These are phyloP conservation scores for Turritopsis dohrnii DNA, from an alignment of 30 jellyfish, hydroid and myxozoan species.

Conservation along the genomic window DNA sequence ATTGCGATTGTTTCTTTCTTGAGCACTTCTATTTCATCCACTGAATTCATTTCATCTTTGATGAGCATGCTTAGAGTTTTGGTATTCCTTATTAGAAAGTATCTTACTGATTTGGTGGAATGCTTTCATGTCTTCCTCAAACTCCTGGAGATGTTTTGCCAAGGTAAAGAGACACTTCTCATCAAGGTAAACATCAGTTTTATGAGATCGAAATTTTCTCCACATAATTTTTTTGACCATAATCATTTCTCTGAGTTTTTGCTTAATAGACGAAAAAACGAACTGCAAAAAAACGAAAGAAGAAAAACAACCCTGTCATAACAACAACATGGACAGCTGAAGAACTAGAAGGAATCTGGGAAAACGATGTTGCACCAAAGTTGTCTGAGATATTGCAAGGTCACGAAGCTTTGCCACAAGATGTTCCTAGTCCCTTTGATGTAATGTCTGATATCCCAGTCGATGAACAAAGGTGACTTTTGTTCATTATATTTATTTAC, in stretches of 20 bases:
- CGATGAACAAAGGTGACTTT: slow-evolving; percentile 73
- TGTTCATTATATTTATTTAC: not conserved
- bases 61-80: slow-evolving; percentile 6
- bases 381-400: slow-evolving; percentile 76
- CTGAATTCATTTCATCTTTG: too few species aligned
- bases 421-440: slow-evolving; percentile 50
- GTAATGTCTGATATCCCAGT: slow-evolving; percentile 50
- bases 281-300: slow-evolving; percentile 26
- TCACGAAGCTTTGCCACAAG: slow-evolving; percentile 42
- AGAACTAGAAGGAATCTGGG: slow-evolving; percentile 74
- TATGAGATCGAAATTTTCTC: not conserved
- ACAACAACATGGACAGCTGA: slow-evolving; percentile 43
- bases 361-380: slow-evolving; percentile 56
- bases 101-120: slow-evolving; percentile 68
- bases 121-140: slow-evolving; percentile 65
- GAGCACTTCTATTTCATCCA: too few species aligned
- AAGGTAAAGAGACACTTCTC: slow-evolving; percentile 54
- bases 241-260: not conserved
- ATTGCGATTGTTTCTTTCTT: too few species aligned
- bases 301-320: not conserved
- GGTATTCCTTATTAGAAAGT: slow-evolving; percentile 30
- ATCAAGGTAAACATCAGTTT: slow-evolving; percentile 31
- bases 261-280: slow-evolving; percentile 35
- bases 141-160: slow-evolving; percentile 60
- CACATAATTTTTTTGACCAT: slow-evolving; percentile 4